phyloP scores from a whole-genome alignment of 1,140 invertebrate species.

The Cyclargus thomasi region DNA sequence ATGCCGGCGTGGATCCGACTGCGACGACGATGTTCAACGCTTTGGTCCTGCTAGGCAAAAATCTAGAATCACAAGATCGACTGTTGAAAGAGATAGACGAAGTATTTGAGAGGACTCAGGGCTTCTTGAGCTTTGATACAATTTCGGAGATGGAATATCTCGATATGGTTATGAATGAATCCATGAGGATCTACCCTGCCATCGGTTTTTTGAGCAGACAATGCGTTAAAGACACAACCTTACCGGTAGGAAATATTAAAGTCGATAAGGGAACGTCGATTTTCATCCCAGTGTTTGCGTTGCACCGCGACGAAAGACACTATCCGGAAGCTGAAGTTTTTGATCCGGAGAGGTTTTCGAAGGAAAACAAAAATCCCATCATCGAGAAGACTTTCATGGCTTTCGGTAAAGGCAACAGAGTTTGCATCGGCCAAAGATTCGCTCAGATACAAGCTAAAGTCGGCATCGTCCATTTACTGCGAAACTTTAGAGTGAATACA shows the following conservation, averaged over 20 bases:
- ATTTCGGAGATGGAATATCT: constrained; percentile 52
- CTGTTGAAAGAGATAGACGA: constrained; percentile 76
- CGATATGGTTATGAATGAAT: constrained; percentile 60
- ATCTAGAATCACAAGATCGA: constrained; percentile 73
- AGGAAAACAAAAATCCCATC: constrained; percentile 34
- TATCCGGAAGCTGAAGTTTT: constrained; percentile 63
- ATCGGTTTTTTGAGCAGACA: constrained; percentile 30
- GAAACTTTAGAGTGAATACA: constrained; percentile 40
- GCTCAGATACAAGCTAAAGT: constrained; percentile 64
- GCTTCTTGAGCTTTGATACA: constrained; percentile 46
- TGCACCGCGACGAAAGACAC: constrained; percentile 53
- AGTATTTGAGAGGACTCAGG: constrained; percentile 48
- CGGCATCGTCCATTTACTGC: constrained; percentile 47
- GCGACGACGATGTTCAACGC: constrained; percentile 71
- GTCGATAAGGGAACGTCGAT: constrained; percentile 43
- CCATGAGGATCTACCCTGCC: constrained; percentile 66
- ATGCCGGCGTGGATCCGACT: constrained; percentile 79
- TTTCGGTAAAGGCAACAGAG: constrained; percentile 77
- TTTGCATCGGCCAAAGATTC: constrained; percentile 77
- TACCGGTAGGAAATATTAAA: constrained; percentile 41
- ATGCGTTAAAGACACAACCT: constrained; percentile 32
- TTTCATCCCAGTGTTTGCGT: constrained; percentile 40
- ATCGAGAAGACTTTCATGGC: constrained; percentile 71
- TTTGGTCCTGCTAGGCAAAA: constrained; percentile 67
- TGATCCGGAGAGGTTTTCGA: constrained; percentile 64